Percentiles rank a stretch among this genome's conserved stretches.
Evolutionary conservation across 1,140 invertebrate genomes (phyloP).

Genomic region (Aphis gossypii): DNA sequence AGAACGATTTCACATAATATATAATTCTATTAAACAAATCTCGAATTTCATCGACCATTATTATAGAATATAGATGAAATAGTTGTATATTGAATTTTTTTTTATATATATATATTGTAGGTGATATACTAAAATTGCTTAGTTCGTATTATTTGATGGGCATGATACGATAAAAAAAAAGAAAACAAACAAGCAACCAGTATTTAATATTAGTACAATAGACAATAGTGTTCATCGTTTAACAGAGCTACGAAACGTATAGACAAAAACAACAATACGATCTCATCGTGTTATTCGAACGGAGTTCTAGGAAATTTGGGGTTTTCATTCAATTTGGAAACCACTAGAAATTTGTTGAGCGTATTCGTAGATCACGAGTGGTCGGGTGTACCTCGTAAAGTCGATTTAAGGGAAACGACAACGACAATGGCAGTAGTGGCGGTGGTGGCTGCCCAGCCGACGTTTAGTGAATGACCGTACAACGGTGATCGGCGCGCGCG

Average conservation of each 20-base stretch:
- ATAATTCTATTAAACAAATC: too few species aligned
- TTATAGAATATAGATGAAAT: not conserved
- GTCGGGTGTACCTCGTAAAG: not conserved
- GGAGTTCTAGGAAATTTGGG: not conserved
- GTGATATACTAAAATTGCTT: not conserved
- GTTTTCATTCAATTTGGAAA: not conserved
- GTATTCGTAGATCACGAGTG: not conserved
- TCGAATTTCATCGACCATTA: not conserved
- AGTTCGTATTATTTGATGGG: not conserved
- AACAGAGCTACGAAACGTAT: not conserved
- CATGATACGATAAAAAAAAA: not conserved
- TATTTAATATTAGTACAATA: not conserved
- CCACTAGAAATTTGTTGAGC: not conserved
- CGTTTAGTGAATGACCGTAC: constrained; percentile 58
- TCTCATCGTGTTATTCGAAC: not conserved
- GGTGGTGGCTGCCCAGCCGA: constrained; percentile 14
- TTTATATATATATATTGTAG: not conserved
- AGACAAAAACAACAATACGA: not conserved
- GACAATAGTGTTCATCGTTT: not conserved
- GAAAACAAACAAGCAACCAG: not conserved
- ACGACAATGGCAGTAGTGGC: not conserved
- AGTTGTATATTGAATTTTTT: too few species aligned
- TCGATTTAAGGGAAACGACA: not conserved
- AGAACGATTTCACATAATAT: not conserved
- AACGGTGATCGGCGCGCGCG: constrained; percentile 44